Base-by-base conservation (phyloP, 2,888 invertebrate species). In the Pycnomerus fuliginosus region DNA sequence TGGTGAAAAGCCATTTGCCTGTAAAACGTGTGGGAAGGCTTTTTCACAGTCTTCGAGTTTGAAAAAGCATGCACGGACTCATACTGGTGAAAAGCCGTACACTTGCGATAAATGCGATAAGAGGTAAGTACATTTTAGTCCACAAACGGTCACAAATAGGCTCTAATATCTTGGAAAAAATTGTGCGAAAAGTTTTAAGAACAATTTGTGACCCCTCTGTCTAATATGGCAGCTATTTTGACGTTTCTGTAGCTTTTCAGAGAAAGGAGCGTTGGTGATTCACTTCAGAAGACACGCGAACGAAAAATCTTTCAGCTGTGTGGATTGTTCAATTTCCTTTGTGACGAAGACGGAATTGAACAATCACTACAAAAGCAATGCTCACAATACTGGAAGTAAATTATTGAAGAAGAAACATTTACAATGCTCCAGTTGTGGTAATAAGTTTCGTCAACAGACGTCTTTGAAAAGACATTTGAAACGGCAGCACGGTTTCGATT, bases 11-110 rank as follows among this genome's bases (percentile, higher is more conserved):
- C 64, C 64, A 1, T 65, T 60, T 36, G 44, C 55, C 8, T 67
- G 67, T 41, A 47, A 58, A 8, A 48, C 60, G 33, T 67, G 67
- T 35, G 59, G 60, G 17, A 65, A 62, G 39, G 44, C 56, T 16
- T 67, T 65, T 41, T 63, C 64, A 3, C 65, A 67, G 36, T 61
- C 61, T 1, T 59, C 60, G 1, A 60, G 57, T 36, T 50, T 67
- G 11, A 55, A 58, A 34, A 63, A 65, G 33, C 67, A 67, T 44
- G 35, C 48, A 3, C 52, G 61, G 10, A 58, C 54, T 5, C 64
- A 64, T 35, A 53, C 51, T 1, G 60, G 58, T 3, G 50, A 58
- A 41, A 53, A 52, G 15, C 61, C 63, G 3, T 61, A 55, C 33
- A 38, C 49, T 20, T 64, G 64, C 42, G 46, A 54, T 3, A 50